Evolutionary conservation across 35 echinoderm and acorn worm species (phyloP), one percentile per base, ranked within the genome.

Genomic region (Apostichopus californicus): DNA sequence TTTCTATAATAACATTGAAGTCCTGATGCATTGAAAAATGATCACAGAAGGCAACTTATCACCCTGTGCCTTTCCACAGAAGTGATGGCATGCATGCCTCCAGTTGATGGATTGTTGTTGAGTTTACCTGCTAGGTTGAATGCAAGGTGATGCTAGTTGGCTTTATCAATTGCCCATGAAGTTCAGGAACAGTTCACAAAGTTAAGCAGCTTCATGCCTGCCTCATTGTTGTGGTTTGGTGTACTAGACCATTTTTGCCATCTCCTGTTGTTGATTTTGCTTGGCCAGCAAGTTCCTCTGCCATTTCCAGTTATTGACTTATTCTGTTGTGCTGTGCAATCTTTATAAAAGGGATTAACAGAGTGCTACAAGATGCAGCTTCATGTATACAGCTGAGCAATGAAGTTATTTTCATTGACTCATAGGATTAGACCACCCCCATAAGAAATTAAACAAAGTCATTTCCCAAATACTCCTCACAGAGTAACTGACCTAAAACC

Each of bases 301-400:
- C 80, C 80, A 83, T 83, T 83, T 83, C 80, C 80, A 83, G 80
- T 83, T 83, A 55, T 83, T 83, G 80, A 83, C 80, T 56, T 83
- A 68, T 68, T 68, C 64, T 68, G 25, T 83, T 34, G 80, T 83
- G 80, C 46, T 9, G 34, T 83, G 18, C 80, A 83, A 3, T 83
- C 80, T 83, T 83, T 83, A 83, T 8, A 83, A 56, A 83, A 83
- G 55, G 52, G 80, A 83, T 83, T 83, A 83, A 83, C 80, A 55
- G 28, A 55, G 53, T 55, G 55, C 80, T 83, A 83, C 80, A 55
- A 83, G 64, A 68, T 68, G 64, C 64, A 68, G 64, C 64, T 68
- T 55, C 34, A 83, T 83, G 80, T 55, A 83, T 83, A 55, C 80
- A 83, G 80, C 80, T 83, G 80, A 83, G 80, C 80, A 83, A 83